Base-by-base conservation (phyloP, 2,797 vertebrate genomes). In the Lacerta viridis region DNA sequence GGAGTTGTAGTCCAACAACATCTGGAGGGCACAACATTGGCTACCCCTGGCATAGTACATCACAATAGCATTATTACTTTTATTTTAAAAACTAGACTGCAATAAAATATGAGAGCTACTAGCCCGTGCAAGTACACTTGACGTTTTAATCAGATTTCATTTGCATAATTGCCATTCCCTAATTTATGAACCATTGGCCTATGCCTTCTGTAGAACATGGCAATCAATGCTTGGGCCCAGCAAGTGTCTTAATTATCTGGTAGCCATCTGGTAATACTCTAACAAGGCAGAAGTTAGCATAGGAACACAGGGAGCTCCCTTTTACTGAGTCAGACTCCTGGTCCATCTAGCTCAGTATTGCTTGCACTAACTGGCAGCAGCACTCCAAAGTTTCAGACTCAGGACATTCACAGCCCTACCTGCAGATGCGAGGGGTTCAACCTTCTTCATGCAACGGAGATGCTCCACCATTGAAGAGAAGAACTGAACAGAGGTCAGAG, bases 101-200 rank as follows among this genome's bases (percentile, higher is more conserved):
- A 4, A 25, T 3, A 20, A 83, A 59, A 77, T 41, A 33, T 17
- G n/a, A n/a, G 27, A 18, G 25, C 50, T 88, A 77, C 36, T 55
- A 88, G 72, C 27, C n/a, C 25, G 27, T 55, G 64, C 20, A 18
- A 29, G 27, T 5, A 7, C 82, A 88, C 50, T 8, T 46, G 87
- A 88, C 17, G 25, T 46, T 43, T 77, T 83, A 83, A 83, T 88
- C 80, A 83, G 80, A 83, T 83, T 66, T 68, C 83, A 76, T 88
- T 83, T 41, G 64, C 66, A 36, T 11, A 85, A 72, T n/a, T 80
- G 68, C 83, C 39, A n/a, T 80, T 41, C 9, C 23, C 39, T 27
- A 85, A 74, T 64, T 80, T 85, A 33, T 46, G 77, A 84, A 69
- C 25, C 13, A 36, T 74, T 80, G 55, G 76, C 79, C 55, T 71